phyloP scores from a whole-genome alignment of 2,797 vertebrate species.

The Otus scops region DNA sequence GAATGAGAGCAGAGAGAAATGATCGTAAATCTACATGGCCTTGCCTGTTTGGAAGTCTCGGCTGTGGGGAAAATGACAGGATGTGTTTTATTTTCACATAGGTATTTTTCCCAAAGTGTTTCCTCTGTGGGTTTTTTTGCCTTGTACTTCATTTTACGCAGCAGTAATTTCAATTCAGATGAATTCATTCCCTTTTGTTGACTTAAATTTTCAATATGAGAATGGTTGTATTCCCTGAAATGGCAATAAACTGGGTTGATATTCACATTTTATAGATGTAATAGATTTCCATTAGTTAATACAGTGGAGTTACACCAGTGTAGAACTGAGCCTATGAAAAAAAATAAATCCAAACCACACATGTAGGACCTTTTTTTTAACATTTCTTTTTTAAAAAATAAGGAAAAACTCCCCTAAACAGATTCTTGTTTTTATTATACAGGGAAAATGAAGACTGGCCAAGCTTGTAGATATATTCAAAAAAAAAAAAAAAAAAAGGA shows the following conservation, averaged over 20 bases:
- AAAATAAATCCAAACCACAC: not conserved
- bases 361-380: not conserved
- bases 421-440: not conserved
- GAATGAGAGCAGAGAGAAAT: not conserved
- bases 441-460: not conserved
- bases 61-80: not conserved
- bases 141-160: not conserved
- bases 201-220: not conserved
- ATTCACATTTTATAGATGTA: not conserved
- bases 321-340: not conserved
- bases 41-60: not conserved
- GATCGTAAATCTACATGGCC: not conserved
- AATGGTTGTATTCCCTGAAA: not conserved
- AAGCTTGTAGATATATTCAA: not conserved
- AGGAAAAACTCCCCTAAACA: not conserved
- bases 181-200: not conserved
- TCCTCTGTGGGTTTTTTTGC: not conserved
- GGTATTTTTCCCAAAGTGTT: not conserved
- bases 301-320: not conserved
- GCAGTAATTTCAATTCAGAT: conserved; percentile 21
- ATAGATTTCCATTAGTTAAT: not conserved
- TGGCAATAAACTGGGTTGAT: not conserved
- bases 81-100: not conserved
- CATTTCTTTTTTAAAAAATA: not conserved
- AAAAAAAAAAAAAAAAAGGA: not conserved